phyloP scores from a whole-genome alignment of 2,113 vertebrate species.

The Coptodon bakossiorum region DNA sequence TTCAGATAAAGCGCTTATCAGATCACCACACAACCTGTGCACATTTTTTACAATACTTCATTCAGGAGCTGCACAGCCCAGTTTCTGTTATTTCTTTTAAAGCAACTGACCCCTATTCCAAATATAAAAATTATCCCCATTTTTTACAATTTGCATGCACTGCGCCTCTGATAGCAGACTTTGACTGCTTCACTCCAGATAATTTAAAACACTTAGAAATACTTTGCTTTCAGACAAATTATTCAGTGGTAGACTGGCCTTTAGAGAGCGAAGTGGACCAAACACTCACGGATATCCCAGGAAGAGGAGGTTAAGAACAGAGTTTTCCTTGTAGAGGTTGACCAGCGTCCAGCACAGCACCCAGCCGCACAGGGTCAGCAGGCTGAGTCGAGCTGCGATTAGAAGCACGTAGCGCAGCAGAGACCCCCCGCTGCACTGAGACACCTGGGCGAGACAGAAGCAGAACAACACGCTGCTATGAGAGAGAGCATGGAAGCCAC shows the following conservation, averaged over 20 bases:
- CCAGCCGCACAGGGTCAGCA: constrained; percentile 94
- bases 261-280: not conserved
- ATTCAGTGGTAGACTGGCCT: not conserved
- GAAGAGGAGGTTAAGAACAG: constrained; percentile 96
- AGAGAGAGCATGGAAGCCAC: not conserved
- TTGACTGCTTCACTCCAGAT: not conserved
- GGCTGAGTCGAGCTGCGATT: constrained; percentile 80
- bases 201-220: not conserved
- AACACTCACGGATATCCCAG: constrained; percentile 96
- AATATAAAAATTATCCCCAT: not conserved
- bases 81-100: not conserved
- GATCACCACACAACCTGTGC: not conserved
- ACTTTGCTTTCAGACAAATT: not conserved
- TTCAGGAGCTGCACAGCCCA: not conserved
- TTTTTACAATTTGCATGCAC: not conserved
- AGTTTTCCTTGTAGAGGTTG: constrained; percentile 92
- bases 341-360: constrained; percentile 96
- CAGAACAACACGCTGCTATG: not conserved
- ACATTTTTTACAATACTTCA: not conserved
- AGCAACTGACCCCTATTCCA: not conserved
- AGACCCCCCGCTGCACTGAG: constrained; percentile 83
- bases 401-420: constrained; percentile 80
- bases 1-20: not conserved
- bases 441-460: constrained; percentile 72
- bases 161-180: not conserved